Conservation (phyloP, 2,113 vertebrate genomes). For the Indri indri region DNA sequence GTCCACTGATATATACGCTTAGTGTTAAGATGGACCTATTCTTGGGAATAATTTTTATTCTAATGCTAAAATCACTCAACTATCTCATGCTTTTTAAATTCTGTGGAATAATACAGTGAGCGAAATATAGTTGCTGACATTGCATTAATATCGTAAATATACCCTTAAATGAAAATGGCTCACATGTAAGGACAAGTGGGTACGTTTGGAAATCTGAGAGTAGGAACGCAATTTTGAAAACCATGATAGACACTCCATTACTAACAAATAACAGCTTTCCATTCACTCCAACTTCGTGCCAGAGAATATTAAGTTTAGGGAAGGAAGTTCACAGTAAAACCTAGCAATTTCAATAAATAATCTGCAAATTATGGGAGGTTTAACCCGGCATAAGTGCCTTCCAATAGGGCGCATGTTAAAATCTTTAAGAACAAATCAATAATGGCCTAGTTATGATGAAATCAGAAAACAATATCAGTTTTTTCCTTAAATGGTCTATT, state of each 20-base stretch:
- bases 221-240: neutral
- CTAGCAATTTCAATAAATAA: neutral
- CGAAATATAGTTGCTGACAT: neutral
- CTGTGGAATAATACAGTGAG: too few relatives aligned
- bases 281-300: rapidly evolving
- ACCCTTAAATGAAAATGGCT: neutral
- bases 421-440: too few relatives aligned
- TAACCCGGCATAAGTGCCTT: neutral
- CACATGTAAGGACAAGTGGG: neutral
- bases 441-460: too few relatives aligned
- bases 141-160: neutral
- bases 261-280: neutral
- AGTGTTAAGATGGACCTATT: rapidly evolving
- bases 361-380: rapidly evolving
- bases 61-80: neutral
- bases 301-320: neutral
- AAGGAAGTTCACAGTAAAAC: neutral
- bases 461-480: rapidly evolving
- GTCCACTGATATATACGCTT: neutral
- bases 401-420: rapidly evolving
- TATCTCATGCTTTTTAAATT: neutral
- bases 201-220: neutral
- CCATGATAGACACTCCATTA: neutral
- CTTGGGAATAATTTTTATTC: neutral
- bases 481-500: neutral